Evolutionary conservation across 92 coral and sea anemone genomes (phyloP), one percentile per base, ranked within the genome.

Genomic region (Heteractis magnifica): DNA sequence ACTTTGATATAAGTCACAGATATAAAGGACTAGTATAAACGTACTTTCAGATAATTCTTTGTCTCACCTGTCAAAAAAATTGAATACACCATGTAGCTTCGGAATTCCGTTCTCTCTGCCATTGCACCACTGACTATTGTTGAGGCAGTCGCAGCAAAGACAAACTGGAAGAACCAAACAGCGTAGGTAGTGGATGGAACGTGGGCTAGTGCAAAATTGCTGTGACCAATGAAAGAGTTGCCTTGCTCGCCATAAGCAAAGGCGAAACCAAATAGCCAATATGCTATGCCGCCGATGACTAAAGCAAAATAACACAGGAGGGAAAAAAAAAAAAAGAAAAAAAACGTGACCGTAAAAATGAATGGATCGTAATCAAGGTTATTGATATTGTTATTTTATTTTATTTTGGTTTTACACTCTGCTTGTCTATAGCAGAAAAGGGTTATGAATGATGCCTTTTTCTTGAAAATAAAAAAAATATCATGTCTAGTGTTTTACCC

Each of bases 91-190:
- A 95, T 85, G 79, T 95, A 95, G 15, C 97, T 94, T 41, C 84
- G 83, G 89, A 95, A 95, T 84, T 95, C 98, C 1, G 97, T 93
- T 74, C 98, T 95, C 88, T 95, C 98, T 15, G 98, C 97, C 90
- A 95, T 93, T 50, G 98, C 97, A 79, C 98, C 98, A 84, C 98
- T 95, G 86, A 95, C 98, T 83, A 95, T 95, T 52, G 98, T 95
- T 75, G 98, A 96, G 6, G 98, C 94, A 3, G 98, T 95, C 23
- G 98, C 98, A 52, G 98, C 97, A 79, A 95, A 95, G 51, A 95
- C 98, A 72, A 95, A 95, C 73, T 95, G 98, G 86, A 95, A 95
- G 84, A 95, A 95, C 98, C 98, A 95, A 13, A 71, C 68, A 18
- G 98, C 88, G 76, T 76, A 95, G 6, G 6, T 4, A 10, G 23